Evolutionary conservation across 2,113 vertebrate species (phyloP).

Genomic region (Takifugu flavidus): DNA sequence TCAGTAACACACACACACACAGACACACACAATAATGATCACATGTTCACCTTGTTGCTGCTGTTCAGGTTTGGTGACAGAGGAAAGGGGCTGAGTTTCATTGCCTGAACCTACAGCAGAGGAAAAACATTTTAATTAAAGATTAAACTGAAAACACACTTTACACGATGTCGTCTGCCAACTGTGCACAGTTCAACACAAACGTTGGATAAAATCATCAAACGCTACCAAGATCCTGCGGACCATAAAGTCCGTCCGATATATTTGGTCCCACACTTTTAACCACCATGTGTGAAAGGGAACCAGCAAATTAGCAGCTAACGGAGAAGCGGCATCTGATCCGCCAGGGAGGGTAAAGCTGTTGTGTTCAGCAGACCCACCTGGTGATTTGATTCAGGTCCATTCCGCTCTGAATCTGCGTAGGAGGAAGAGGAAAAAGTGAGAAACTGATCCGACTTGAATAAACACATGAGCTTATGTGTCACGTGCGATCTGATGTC

Average conservation of each 20-base stretch:
- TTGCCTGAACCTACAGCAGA: slow-evolving; percentile 76
- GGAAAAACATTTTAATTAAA: slow-evolving; percentile 13
- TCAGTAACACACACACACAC: slow-evolving; percentile 12
- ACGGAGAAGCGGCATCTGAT: not conserved
- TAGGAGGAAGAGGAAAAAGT: slow-evolving; percentile 61
- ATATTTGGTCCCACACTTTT: not conserved
- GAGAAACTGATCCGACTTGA: slow-evolving; percentile 23
- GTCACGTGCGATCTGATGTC: not conserved
- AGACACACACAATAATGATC: slow-evolving; percentile 14
- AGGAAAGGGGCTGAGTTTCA: slow-evolving; percentile 81
- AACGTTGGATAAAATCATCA: too few species aligned
- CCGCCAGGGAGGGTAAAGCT: not conserved
- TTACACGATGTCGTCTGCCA: too few species aligned
- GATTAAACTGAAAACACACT: not conserved
- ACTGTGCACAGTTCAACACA: too few species aligned
- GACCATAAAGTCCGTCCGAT: not conserved
- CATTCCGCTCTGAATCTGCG: slow-evolving; percentile 85
- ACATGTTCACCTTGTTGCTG: slow-evolving; percentile 78
- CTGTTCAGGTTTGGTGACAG: slow-evolving; percentile 75
- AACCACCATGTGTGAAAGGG: too few species aligned
- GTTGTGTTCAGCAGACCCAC: slow-evolving; percentile 43
- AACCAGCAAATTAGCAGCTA: not conserved
- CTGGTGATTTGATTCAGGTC: slow-evolving; percentile 87
- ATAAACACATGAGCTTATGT: not conserved
- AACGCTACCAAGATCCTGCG: too few species aligned